Base-by-base conservation (phyloP, 1,140 invertebrate genomes). In the Macrobrachium nipponense region DNA sequence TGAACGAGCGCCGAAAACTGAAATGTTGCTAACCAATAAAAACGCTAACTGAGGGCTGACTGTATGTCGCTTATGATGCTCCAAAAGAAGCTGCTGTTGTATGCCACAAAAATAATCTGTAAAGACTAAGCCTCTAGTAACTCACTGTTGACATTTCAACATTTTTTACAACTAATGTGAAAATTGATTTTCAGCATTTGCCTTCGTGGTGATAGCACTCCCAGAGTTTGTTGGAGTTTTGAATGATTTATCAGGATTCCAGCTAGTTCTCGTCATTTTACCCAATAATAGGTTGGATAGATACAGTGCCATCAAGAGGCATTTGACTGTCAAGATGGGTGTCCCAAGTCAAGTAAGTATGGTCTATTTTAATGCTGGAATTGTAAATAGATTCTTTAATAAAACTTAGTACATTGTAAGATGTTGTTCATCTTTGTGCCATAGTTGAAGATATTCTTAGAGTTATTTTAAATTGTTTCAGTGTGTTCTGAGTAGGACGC, bases 401-500 rank as follows among this genome's bases (percentile, higher is more conserved):
- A 23, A n/a, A 58, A 36, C 51, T 6, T 80, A 2, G 23, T 70
- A 80, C 23, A 27, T 80, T 64, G 62, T 80, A 66, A 12, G 66
- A 27, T 81, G 18, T 59, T 68, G n/a, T n/a, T n/a, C 8, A 51
- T 51, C 0, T 10, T 51, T 51, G 12, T 51, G 5, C 51, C 12
- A 2, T 51, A 10, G 51, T 51, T 51, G 12, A 51, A 51, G 51
- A 7, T 12, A 51, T 51, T 51, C 51, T 51, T 51, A 10, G 51
- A 51, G 51, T 51, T 5, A 7, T 51, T 36, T 12, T 51, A 51
- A 10, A 51, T 5, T 18, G 51, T 68, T 70, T 36, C 75, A 88
- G 87, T 88, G 83, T 75, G 80, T 88, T 23, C 27, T 88, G 27
- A 80, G 82, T 20, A 20, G 80, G 14, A 88, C 84, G 5, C 58